A percentile compares a stretch with the other conserved stretches of the same genome.
phyloP scores from a whole-genome alignment of 2,888 invertebrate genomes.

The Drosophila rellima region DNA sequence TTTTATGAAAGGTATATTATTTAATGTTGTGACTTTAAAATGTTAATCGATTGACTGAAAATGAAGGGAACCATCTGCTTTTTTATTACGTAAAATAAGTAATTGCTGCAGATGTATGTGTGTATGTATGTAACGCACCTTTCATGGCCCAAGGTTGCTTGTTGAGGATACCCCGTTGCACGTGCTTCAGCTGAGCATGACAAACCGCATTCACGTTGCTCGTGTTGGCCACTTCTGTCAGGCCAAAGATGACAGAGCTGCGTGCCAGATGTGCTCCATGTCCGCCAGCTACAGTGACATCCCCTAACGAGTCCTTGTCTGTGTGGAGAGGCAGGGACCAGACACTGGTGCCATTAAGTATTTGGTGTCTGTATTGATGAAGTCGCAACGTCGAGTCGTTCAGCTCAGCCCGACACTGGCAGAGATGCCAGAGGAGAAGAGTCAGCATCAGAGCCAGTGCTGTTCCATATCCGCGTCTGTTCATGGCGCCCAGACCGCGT shows the following conservation, averaged over 20 bases:
- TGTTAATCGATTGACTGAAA: neutral
- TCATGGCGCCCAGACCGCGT: conserved; percentile 35
- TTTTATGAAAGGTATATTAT: no score
- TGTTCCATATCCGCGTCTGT: conserved; percentile 32
- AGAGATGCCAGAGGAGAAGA: conserved; percentile 6
- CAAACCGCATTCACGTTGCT: conserved; percentile 83
- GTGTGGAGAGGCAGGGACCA: conserved; percentile 29
- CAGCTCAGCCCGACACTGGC: conserved; percentile 8
- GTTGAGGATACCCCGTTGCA: conserved; percentile 85
- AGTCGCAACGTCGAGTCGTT: conserved; percentile 43
- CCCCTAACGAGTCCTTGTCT: conserved; percentile 16
- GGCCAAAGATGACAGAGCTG: conserved; percentile 84
- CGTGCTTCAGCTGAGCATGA: conserved; percentile 84
- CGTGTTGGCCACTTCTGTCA: conserved; percentile 80
- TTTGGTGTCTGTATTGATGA: conserved; percentile 14
- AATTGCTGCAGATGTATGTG: neutral
- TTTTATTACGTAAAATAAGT: neutral
- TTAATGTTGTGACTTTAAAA: neutral
- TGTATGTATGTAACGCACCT: conserved; percentile 84
- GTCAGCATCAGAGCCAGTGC: conserved; percentile 17
- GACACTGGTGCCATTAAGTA: conserved; percentile 29
- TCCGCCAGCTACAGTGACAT: conserved; percentile 22
- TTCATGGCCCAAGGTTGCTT: conserved; percentile 87
- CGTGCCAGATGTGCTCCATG: conserved; percentile 58
- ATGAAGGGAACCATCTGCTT: neutral